phyloP scores from a whole-genome alignment of 2,888 invertebrate species.

The Leptopilina myrica region DNA sequence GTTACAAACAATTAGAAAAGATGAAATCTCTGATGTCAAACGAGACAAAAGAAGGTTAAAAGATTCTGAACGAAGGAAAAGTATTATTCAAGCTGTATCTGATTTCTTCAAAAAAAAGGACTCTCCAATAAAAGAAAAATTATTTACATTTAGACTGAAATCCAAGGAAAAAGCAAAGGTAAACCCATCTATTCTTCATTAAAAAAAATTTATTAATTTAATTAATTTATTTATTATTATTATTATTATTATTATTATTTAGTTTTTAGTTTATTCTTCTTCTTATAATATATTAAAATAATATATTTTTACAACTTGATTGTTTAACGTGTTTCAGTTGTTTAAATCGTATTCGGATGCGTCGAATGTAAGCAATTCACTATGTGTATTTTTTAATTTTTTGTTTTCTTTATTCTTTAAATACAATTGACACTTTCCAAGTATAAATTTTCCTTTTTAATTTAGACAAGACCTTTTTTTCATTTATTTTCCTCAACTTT shows the following conservation, averaged over 20 bases:
- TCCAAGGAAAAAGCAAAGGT: conserved; percentile 83
- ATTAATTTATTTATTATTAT: background rate
- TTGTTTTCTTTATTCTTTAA: conserved; percentile 6
- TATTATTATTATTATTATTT: background rate
- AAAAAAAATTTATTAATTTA: background rate
- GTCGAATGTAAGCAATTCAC: conserved; percentile 76
- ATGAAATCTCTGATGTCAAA: conserved; percentile 64
- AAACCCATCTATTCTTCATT: conserved; percentile 57
- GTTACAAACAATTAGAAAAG: conserved; percentile 52
- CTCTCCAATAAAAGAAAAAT: conserved; percentile 77
- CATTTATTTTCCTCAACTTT: no score
- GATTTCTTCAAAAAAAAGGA: conserved; percentile 88
- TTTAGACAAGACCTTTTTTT: no score
- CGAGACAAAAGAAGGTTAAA: conserved; percentile 79
- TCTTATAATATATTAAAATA: conserved; percentile 27
- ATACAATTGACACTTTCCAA: background rate
- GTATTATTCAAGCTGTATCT: conserved; percentile 90
- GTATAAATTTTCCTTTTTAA: no score
- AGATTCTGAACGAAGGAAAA: conserved; percentile 86
- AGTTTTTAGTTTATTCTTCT: conserved; percentile 17
- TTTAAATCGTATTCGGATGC: conserved; percentile 76
- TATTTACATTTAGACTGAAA: conserved; percentile 81
- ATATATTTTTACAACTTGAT: conserved; percentile 48
- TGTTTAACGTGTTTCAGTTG: conserved; percentile 73
- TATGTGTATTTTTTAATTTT: conserved; percentile 41